Evolutionary conservation across 1,140 invertebrate species (phyloP), one percentile per base, ranked within the genome.

Genomic region (Philopotamus ludificatus): DNA sequence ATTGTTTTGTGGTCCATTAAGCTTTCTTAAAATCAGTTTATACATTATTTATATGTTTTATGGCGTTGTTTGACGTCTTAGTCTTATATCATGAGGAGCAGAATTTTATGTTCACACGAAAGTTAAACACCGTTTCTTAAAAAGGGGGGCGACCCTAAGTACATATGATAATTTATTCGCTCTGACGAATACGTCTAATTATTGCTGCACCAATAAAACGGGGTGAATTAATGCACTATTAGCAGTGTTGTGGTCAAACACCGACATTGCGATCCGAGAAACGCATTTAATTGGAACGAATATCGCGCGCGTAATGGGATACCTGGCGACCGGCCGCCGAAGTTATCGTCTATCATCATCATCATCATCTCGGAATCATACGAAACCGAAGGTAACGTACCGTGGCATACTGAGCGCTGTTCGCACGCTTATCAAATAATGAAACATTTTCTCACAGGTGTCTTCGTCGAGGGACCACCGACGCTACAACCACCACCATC

Each of bases 61-160:
- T n/a, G n/a, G n/a, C n/a, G n/a, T n/a, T n/a, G n/a, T n/a, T n/a
- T n/a, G n/a, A n/a, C n/a, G n/a, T n/a, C n/a, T n/a, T n/a, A n/a
- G n/a, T n/a, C n/a, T n/a, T n/a, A n/a, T n/a, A 42, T 22, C 26
- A n/a, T 4, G 21, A 58, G 54, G 42, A 51, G 8, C 20, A 21
- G 49, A 21, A 51, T 15, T 4, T 7, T 9, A 42, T 63, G 64
- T 70, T 70, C 68, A 45, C 68, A 70, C 68, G 68, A 34, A 23
- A 70, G 64, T 70, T 54, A 66, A 70, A 59, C 64, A 70, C 64
- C 68, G 64, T 66, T 47, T 70, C 55, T 59, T 18, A 26, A 39
- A 47, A 55, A 65, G 67, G 67, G 59, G 53, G 62, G 15, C 49
- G 61, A 25, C 41, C n/a, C n/a, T n/a, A n/a, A n/a, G n/a, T n/a